phyloP scores from a whole-genome alignment of 35 echinoderm and acorn worm genomes.

The Holothuria glaberrima region DNA sequence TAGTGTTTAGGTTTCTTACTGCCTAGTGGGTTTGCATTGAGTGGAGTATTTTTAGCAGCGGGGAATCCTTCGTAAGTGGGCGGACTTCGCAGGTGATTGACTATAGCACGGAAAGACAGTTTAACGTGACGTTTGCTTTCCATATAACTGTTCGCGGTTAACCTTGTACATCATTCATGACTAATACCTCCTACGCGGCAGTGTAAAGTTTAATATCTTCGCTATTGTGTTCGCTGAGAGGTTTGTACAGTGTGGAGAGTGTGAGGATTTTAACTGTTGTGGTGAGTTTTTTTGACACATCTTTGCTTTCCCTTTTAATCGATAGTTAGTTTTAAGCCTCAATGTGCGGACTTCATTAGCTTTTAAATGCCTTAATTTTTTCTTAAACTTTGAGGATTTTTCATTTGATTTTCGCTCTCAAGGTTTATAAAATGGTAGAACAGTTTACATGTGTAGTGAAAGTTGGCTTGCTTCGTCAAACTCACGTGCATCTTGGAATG shows the following conservation, averaged over 20 bases:
- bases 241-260: neutral
- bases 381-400: neutral
- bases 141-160: constrained; percentile 48
- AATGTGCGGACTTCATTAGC: neutral
- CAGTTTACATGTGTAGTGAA: constrained; percentile 37
- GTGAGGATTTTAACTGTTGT: constrained; percentile 7
- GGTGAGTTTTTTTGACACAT: neutral
- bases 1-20: neutral
- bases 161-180: constrained; percentile 32
- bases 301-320: neutral
- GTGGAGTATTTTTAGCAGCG: constrained; percentile 37
- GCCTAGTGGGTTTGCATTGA: neutral
- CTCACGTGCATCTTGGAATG: constrained; percentile 57
- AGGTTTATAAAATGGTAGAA: neutral
- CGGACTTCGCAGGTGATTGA: neutral
- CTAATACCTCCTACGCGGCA: constrained; percentile 58
- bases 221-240: neutral
- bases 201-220: neutral
- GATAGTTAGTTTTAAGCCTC: neutral
- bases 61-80: constrained; percentile 44
- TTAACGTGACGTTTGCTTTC: neutral
- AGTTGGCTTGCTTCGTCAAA: constrained; percentile 44
- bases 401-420: neutral
- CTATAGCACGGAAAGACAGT: neutral
- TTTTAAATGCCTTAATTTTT: neutral